Base-by-base conservation (phyloP, 2,797 vertebrate species). In the Agapornis canus region DNA sequence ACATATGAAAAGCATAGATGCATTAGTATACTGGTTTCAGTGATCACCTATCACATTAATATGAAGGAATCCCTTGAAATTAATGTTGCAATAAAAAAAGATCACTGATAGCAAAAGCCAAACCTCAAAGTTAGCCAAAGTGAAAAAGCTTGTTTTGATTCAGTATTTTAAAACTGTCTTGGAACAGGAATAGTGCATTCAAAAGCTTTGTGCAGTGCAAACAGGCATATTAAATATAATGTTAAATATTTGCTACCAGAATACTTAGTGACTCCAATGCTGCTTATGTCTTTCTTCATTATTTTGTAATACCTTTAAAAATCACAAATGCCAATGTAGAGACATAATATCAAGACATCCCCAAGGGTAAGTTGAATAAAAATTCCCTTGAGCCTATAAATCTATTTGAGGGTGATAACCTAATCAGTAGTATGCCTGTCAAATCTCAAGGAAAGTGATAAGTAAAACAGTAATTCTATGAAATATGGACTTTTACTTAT, bases 401-500 rank as follows among this genome's bases (percentile, higher is more conserved):
- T 97, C 92, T 94, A 80, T 96, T 93, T 94, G 91, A 94, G 97
- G 84, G 79, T 89, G 82, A 97, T 97, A 97, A 97, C 73, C 81
- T 95, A 92, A 97, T 97, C 86, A 97, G 40, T 79, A 40, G 10
- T 22, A 59, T 94, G 82, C 73, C 89, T 95, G 94, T 96, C 96
- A 97, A 75, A 96, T 61, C 59, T 90, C 81, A 94, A 96, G 73
- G 61, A 95, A 97, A 92, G 71, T 89, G 87, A 72, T 97, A 97
- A 97, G 77, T 96, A 89, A 96, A 97, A 94, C 88, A 96, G 82
- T 96, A 96, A 95, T 97, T 96, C 72, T 82, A 57, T 95, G 89
- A 97, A 97, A 95, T 96, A 95, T 42, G 89, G 84, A 96, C 92
- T 94, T 98, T 95, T 78, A 90, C 84, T 97, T 96, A 89, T 83